Evolutionary conservation across 92 coral and sea anemone genomes (phyloP), one percentile per base, ranked within the genome.

Genomic region (Pocillopora meandrina): DNA sequence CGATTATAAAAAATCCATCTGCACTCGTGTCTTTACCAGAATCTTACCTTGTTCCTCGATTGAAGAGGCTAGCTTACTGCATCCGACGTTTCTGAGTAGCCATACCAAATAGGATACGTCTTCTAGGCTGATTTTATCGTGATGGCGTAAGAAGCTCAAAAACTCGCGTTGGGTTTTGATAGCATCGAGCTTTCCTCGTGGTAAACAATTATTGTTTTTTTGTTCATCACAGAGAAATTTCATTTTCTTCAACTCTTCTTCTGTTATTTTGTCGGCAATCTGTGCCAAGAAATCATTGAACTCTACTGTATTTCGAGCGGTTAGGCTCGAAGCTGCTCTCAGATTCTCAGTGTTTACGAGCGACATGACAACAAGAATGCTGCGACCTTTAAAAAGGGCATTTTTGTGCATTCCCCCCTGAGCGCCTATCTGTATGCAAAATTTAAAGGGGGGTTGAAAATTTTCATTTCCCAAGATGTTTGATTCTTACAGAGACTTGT

Each of bases 121-220:
- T 26, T 31, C 84, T 12, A 64, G 84, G 9, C 20, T 5, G 19
- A 80, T 80, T 80, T 26, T 56, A 1, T 65, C 84, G 0, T 75
- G 26, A 49, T 14, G 1, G 31, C 36, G 64, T 6, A 80, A 75
- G 6, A 52, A 23, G 11, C 84, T 82, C 65, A 95, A 91, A 19
- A 95, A 88, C 60, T 93, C 88, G 26, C 78, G 86, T 19, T 97
- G 92, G 16, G 62, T 75, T 15, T 56, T 12, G 82, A 93, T 89
- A 65, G 61, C 77, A 47, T 93, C 95, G 71, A 95, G 62, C n/a
- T 79, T 78, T 52, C 97, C 98, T 73, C 91, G 94, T 1, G 98
- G 92, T 55, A 95, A 82, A 6, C 7, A 42, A 42, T 42, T 42
- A 49, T 20, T 31, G 36, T 36, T 82, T 49, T 35, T 70, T 58